These are phyloP conservation scores for Cheilosia scutellata DNA, from an alignment of 2,888 invertebrate genomes.

Conservation along the genomic window DNA sequence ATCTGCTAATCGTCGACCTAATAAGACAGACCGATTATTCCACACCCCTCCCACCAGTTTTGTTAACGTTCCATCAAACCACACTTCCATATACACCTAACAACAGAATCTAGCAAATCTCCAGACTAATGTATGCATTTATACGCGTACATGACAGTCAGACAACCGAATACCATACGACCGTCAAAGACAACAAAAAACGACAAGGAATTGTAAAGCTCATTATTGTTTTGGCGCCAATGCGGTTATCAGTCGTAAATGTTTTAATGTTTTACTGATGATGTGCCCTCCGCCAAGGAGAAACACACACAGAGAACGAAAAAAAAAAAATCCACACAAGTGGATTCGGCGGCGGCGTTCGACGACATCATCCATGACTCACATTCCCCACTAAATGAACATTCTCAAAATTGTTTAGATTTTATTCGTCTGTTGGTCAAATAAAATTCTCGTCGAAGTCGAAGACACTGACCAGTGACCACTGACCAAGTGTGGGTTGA, in stretches of 20 bases:
- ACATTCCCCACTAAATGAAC: conserved; percentile 72
- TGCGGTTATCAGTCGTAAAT: conserved; percentile 78
- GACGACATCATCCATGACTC: conserved; percentile 62
- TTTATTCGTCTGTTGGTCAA: conserved; percentile 31
- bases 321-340: conserved; percentile 8
- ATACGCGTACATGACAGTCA: conserved; percentile 63
- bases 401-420: conserved; percentile 71
- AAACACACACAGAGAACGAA: conserved; percentile 28
- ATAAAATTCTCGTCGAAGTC: conserved; percentile 34
- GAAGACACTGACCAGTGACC: not conserved
- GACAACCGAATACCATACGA: conserved; percentile 58
- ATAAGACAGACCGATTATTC: not conserved
- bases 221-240: conserved; percentile 78
- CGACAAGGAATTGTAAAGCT: conserved; percentile 66
- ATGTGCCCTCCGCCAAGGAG: conserved; percentile 49
- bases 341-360: conserved; percentile 41
- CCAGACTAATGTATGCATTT: conserved; percentile 74
- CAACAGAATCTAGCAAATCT: conserved; percentile 63
- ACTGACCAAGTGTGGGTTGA: conserved; percentile 61
- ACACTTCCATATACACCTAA: not conserved
- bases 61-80: conserved; percentile 1
- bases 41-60: not conserved
- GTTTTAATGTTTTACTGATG: conserved; percentile 77
- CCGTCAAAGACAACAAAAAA: conserved; percentile 26
- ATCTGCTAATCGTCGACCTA: conserved; percentile 5